Conservation (phyloP, 2,888 invertebrate genomes). For the Agrochola litura region DNA sequence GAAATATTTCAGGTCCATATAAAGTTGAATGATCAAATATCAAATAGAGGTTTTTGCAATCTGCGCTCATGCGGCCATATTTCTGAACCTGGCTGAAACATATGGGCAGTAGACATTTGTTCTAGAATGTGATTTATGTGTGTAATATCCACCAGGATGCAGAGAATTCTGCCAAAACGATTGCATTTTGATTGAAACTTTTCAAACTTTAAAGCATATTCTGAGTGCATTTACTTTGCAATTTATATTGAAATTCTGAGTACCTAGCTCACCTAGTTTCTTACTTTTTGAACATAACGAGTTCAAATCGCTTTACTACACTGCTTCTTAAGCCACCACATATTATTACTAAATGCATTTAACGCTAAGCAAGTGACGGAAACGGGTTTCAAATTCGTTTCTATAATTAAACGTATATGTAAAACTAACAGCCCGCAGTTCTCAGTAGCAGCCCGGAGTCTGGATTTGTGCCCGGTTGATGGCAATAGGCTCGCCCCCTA, state of each 20-base stretch:
- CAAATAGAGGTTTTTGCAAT: constrained; percentile 5
- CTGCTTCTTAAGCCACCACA: neutral
- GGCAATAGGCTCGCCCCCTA: too few species aligned
- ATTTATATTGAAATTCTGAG: neutral
- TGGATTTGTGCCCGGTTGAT: too few species aligned
- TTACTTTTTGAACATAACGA: neutral
- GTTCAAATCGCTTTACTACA: neutral
- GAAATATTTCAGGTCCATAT: neutral
- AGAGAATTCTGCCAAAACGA: constrained; percentile 31
- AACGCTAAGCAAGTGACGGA: too few species aligned
- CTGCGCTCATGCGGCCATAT: neutral
- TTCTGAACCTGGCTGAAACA: constrained; percentile 16
- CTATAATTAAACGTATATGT: too few species aligned
- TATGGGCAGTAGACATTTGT: constrained; percentile 26
- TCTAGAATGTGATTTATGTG: constrained; percentile 35
- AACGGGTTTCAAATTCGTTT: neutral
- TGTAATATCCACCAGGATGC: constrained; percentile 40
- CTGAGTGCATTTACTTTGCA: neutral
- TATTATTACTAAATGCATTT: neutral
- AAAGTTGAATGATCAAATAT: neutral
- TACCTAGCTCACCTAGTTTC: neutral
- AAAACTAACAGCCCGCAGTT: too few species aligned
- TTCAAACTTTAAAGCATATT: constrained; percentile 15
- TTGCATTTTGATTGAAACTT: constrained; percentile 32
- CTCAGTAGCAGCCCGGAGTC: too few species aligned